A percentile compares a stretch with the other conserved stretches of the same genome.
Conservation (phyloP, 2,888 invertebrate species). For the Therioaphis trifolii region DNA sequence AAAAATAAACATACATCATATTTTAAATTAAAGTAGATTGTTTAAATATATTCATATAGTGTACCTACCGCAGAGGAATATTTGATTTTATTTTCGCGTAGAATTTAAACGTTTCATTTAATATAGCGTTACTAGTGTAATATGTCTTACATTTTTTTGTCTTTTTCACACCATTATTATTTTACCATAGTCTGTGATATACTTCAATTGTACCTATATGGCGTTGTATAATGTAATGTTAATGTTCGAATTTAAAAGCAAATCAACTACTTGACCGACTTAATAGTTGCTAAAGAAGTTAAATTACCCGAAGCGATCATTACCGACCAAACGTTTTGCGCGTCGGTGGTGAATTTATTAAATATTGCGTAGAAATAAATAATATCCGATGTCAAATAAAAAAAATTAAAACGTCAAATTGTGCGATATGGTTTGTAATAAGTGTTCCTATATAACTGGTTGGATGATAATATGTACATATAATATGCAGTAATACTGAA, state of each 20-base stretch:
- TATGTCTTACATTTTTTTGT: too few species aligned
- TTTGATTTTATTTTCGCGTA: too few species aligned
- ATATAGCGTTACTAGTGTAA: too few species aligned
- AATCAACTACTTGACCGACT: neutral
- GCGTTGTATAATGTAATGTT: neutral
- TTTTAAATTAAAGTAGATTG: too few species aligned
- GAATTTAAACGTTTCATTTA: too few species aligned
- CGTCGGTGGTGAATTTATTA: constrained; percentile 34
- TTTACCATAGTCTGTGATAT: neutral
- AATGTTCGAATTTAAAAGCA: neutral
- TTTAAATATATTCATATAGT: too few species aligned
- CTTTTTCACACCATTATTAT: too few species aligned
- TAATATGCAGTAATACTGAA: constrained; percentile 26
- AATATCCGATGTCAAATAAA: constrained; percentile 24
- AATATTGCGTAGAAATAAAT: neutral
- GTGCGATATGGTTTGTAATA: constrained; percentile 47
- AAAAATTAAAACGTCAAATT: constrained; percentile 45
- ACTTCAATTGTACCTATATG: neutral
- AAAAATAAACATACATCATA: too few species aligned
- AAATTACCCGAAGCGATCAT: constrained; percentile 34
- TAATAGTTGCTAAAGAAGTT: neutral
- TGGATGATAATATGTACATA: constrained; percentile 9
- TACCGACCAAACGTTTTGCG: constrained; percentile 20
- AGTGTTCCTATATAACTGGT: constrained; percentile 35
- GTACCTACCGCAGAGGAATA: too few species aligned